Conservation (phyloP, 2,113 vertebrate genomes). For the Coreoperca whiteheadi region DNA sequence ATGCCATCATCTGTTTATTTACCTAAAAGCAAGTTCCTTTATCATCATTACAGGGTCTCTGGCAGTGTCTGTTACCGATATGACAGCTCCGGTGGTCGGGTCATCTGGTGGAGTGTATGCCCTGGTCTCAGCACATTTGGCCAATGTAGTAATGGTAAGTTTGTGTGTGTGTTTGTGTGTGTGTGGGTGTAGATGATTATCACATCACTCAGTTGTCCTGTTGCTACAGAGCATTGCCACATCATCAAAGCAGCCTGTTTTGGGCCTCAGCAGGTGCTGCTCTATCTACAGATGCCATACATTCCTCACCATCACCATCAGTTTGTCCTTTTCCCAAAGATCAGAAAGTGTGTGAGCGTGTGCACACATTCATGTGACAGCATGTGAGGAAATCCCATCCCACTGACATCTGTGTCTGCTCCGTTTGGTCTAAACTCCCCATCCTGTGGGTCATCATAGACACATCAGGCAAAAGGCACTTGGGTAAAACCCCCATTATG, state of each 20-base stretch:
- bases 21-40: background rate
- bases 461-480: constrained; percentile 21
- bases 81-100: constrained; percentile 95
- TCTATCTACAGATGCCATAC: constrained; percentile 67
- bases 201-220: constrained; percentile 52
- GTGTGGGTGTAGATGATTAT: constrained; percentile 28
- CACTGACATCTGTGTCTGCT: constrained; percentile 29
- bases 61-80: constrained; percentile 95
- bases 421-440: constrained; percentile 11
- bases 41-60: constrained; percentile 88
- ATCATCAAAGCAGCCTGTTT: constrained; percentile 45
- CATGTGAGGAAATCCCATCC: constrained; percentile 29
- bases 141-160: constrained; percentile 97
- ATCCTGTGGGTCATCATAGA: constrained; percentile 27
- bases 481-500: constrained; percentile 46
- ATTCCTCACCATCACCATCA: constrained; percentile 52
- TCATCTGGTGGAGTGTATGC: constrained; percentile 98
- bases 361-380: constrained; percentile 32
- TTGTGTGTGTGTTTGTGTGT: constrained; percentile 15
- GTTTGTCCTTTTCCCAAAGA: constrained; percentile 35
- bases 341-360: constrained; percentile 11
- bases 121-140: constrained; percentile 95
- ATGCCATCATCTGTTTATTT: background rate
- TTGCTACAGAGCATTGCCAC: constrained; percentile 32
- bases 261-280: constrained; percentile 52